Conservation (phyloP, 2,113 vertebrate genomes). For the Gorsachius goisagi region DNA sequence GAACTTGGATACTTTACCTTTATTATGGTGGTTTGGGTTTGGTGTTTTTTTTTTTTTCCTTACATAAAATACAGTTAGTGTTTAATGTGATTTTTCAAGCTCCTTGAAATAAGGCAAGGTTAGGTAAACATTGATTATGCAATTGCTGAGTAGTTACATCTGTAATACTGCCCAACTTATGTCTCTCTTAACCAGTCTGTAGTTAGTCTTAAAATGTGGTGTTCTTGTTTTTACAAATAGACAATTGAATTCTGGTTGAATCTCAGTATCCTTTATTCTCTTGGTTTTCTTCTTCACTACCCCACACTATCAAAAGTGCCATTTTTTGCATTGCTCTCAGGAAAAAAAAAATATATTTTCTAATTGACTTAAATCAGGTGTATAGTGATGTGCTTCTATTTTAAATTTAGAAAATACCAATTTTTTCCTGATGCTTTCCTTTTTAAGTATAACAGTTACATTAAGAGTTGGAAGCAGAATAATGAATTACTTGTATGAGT, state of each 20-base stretch:
- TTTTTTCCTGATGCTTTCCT: no score
- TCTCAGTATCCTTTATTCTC: not conserved
- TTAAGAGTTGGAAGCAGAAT: not conserved
- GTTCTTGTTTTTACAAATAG: not conserved
- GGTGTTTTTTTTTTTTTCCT: not conserved
- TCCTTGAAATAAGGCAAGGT: not conserved
- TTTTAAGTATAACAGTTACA: no score
- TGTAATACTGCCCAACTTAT: not conserved
- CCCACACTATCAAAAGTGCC: no score
- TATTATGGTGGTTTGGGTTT: not conserved
- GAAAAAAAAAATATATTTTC: no score
- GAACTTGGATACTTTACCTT: not conserved
- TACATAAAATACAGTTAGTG: not conserved
- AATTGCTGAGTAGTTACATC: not conserved
- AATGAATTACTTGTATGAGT: not conserved
- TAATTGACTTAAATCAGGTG: no score
- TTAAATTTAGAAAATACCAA: no score
- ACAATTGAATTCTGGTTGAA: not conserved
- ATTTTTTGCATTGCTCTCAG: no score
- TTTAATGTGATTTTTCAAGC: not conserved
- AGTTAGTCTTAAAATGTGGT: not conserved
- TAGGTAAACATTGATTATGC: not conserved
- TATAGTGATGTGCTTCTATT: no score
- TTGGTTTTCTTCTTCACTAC: not conserved
- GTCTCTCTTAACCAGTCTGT: not conserved